These are phyloP conservation scores for Empis livida DNA, from an alignment of 2,888 invertebrate species.

Conservation along the genomic window DNA sequence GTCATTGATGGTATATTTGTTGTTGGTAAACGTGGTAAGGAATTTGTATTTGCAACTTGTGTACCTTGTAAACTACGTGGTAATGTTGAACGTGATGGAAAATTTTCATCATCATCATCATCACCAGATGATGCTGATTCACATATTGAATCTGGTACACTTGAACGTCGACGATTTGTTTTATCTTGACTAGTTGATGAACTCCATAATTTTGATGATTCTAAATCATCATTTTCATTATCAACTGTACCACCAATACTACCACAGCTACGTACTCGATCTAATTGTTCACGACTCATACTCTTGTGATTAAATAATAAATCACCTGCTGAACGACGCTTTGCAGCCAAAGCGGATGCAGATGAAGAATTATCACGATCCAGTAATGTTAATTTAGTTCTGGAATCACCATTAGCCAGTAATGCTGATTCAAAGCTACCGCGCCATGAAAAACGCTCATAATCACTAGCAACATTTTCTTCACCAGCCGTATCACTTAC, in stretches of 20 bases:
- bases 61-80: conserved; percentile 46
- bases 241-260: conserved; percentile 62
- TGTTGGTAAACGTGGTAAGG: conserved; percentile 60
- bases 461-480: conserved; percentile 68
- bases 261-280: conserved; percentile 65
- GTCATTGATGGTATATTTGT: conserved; percentile 26
- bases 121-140: conserved; percentile 39
- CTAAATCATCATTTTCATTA: conserved; percentile 27
- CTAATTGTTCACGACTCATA: conserved; percentile 61
- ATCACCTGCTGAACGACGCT: conserved; percentile 71
- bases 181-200: conserved; percentile 18
- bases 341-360: conserved; percentile 56
- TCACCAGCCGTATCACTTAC: conserved; percentile 42
- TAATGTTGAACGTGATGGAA: conserved; percentile 42
- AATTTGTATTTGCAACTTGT: conserved; percentile 52
- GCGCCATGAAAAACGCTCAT: conserved; percentile 83
- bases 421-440: conserved; percentile 88
- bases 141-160: conserved; percentile 42
- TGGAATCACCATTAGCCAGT: conserved; percentile 67
- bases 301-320: conserved; percentile 66
- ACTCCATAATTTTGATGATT: conserved; percentile 31
- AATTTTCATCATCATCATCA: conserved; percentile 38
- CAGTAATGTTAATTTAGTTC: conserved; percentile 56
- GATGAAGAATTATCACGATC: conserved; percentile 52
- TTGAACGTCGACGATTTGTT: conserved; percentile 37